These are phyloP conservation scores for Mycetomoellerius zeteki DNA, from an alignment of 1,140 invertebrate species.

Conservation along the genomic window DNA sequence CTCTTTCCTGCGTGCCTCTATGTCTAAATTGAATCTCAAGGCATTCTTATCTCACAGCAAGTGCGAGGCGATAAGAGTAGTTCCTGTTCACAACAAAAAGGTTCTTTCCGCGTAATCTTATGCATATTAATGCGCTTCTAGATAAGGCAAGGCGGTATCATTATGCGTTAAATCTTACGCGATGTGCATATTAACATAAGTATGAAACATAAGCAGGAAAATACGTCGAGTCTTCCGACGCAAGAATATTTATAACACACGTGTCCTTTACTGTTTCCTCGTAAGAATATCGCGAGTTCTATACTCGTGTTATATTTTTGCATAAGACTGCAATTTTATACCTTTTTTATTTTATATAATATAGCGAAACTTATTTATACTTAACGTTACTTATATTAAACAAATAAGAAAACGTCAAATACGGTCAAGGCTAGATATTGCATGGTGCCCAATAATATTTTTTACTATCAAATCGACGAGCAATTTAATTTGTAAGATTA, in stretches of 20 bases:
- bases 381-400: not conserved
- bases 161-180: conserved; percentile 21
- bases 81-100: conserved; percentile 11
- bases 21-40: not conserved
- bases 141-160: conserved; percentile 7
- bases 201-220: conserved; percentile 51
- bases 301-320: not conserved
- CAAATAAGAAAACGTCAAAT: too few relatives aligned
- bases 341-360: not conserved
- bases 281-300: not conserved
- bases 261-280: conserved; percentile 27
- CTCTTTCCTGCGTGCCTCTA: not conserved
- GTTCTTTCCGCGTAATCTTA: conserved; percentile 18
- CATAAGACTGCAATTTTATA: not conserved
- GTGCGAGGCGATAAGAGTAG: conserved; percentile 1
- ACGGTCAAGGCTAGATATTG: too few relatives aligned
- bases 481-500: too few relatives aligned
- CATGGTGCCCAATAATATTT: too few relatives aligned
- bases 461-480: too few relatives aligned
- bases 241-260: conserved; percentile 38
- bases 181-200: conserved; percentile 13
- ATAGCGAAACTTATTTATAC: not conserved
- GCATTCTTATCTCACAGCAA: not conserved
- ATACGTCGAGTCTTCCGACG: conserved; percentile 29
- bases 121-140: conserved; percentile 36